These are phyloP conservation scores for Trichogramma dendrolimi DNA, from an alignment of 2,888 invertebrate genomes.

Conservation along the genomic window DNA sequence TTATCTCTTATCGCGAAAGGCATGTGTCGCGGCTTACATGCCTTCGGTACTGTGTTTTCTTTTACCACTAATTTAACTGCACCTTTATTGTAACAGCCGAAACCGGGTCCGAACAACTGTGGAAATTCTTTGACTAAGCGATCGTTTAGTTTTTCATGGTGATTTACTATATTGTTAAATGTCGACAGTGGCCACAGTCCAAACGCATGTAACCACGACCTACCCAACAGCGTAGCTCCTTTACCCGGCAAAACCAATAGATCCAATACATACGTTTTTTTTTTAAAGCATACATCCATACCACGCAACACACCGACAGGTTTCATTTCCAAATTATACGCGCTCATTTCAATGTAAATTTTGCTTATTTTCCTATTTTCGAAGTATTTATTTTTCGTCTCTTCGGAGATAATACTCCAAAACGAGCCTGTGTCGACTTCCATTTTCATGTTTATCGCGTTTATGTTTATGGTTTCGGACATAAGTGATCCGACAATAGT, in stretches of 20 bases:
- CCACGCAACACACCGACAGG: constrained; percentile 6
- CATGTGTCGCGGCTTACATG: constrained; percentile 32
- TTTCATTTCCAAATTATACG: constrained; percentile 28
- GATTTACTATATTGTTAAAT: not conserved
- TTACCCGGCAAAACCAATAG: constrained; percentile 24
- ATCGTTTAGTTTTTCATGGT: not conserved
- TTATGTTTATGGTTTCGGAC: constrained; percentile 18
- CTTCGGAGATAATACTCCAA: constrained; percentile 25
- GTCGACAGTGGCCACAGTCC: not conserved
- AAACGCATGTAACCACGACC: not conserved
- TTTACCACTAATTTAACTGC: constrained; percentile 27
- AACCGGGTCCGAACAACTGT: constrained; percentile 21
- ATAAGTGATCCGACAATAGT: not conserved
- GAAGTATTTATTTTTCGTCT: constrained; percentile 27
- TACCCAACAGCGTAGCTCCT: not conserved
- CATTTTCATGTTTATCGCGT: constrained; percentile 23
- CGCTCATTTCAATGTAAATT: constrained; percentile 20
- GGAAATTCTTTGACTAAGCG: constrained; percentile 15
- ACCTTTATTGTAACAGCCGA: constrained; percentile 27
- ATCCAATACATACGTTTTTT: constrained; percentile 9
- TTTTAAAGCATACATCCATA: constrained; percentile 26
- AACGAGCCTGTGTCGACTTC: constrained; percentile 34
- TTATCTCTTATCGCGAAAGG: constrained; percentile 30
- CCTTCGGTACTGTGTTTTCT: constrained; percentile 27
- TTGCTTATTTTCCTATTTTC: constrained; percentile 17